Base-by-base conservation (phyloP, 2,113 vertebrate genomes). In the Zapus hudsonius region DNA sequence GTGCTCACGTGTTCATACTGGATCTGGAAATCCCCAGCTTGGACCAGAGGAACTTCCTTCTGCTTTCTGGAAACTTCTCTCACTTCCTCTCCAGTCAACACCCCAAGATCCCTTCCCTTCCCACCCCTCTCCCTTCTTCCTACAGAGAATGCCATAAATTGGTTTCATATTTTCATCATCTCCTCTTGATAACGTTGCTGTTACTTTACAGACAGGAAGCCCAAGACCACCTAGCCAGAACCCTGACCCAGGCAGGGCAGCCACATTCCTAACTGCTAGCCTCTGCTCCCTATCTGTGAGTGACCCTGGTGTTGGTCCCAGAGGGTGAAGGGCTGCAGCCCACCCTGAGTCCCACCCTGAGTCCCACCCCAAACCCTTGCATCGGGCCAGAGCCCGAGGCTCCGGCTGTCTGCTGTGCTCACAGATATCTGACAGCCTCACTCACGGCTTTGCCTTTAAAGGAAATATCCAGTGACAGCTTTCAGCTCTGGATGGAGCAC, bases 401-500 rank as follows among this genome's bases (percentile, higher is more conserved):
- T 40, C 27, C 5, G 0, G 33, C 38, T 19, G 40, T 75, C 89
- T 76, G 63, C 52, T 52, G 75, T 63, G 1, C 75, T 31, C 0
- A 38, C 87, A 78, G 59, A 59, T 80, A 55, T 2, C 52, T 69
- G 72, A 78, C 72, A 38, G 31, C 55, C 69, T 59, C 94, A 67
- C n/a, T 67, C 80, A 55, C 67, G 27, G 74, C 91, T 91, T 97
- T 95, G 73, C 96, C 96, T 97, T 97, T 96, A 97, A 97, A 96
- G 95, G 96, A 66, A 91, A 91, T 61, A 73, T 79, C 88, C 44
- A 59, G 78, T 38, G 44, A 63, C 75, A 86, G 64, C n/a, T 67
- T 44, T 94, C 90, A 74, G 70, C 55, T 82, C 52, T 0, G 75
- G 74, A 75, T 57, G 8, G 4, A 66, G 64, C 70, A 13, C 67